Percentiles rank a stretch among this genome's conserved stretches.
Evolutionary conservation across 2,888 invertebrate genomes (phyloP).

Genomic region (Drosophila affinis): DNA sequence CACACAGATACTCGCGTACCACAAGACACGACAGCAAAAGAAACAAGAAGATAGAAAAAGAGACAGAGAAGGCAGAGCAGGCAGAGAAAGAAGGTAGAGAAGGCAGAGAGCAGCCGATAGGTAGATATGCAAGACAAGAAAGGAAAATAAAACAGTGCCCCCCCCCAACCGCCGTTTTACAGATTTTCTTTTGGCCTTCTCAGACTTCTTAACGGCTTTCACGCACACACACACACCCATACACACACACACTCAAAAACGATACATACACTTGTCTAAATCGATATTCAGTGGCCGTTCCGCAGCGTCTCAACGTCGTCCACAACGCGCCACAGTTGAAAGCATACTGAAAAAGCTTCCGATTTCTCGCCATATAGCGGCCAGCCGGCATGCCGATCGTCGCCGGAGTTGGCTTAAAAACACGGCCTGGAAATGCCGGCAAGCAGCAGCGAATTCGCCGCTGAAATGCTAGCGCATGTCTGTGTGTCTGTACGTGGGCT

Average conservation of each 20-base stretch:
- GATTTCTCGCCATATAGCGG: constrained; percentile 30
- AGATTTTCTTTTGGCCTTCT: constrained; percentile 62
- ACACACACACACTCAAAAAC: background rate
- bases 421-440: constrained; percentile 44
- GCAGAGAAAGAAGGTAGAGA: constrained; percentile 45
- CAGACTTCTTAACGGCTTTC: constrained; percentile 75
- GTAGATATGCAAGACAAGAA: constrained; percentile 68
- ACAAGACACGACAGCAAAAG: constrained; percentile 69
- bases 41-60: constrained; percentile 55
- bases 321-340: constrained; percentile 70
- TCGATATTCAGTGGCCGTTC: constrained; percentile 12
- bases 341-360: constrained; percentile 56
- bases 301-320: constrained; percentile 56
- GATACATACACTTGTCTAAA: constrained; percentile 50
- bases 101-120: constrained; percentile 57
- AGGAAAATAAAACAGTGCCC: constrained; percentile 67
- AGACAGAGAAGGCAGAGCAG: constrained; percentile 51
- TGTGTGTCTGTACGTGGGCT: constrained; percentile 40
- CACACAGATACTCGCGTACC: constrained; percentile 36
- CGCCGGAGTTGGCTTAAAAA: constrained; percentile 49
- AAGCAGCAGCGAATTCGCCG: constrained; percentile 48
- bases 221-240: constrained; percentile 35
- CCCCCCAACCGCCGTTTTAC: constrained; percentile 76
- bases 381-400: constrained; percentile 10
- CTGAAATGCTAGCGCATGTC: constrained; percentile 9